Conservation (phyloP, 2,888 invertebrate species). For the Timema podura region DNA sequence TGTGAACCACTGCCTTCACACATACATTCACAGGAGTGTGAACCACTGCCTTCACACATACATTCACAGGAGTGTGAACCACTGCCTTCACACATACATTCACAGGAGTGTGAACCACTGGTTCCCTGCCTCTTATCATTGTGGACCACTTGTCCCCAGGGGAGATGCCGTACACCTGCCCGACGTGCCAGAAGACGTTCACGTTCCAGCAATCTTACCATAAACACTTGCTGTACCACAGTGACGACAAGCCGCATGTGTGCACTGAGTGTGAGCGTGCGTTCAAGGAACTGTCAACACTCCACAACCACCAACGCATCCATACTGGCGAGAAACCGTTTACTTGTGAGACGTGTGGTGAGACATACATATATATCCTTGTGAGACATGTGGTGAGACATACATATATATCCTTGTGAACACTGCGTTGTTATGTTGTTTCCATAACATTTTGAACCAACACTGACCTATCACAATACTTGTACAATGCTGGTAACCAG, state of each 20-base stretch:
- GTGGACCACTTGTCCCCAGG: constrained; percentile 51
- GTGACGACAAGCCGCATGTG: constrained; percentile 75
- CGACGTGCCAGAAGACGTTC: constrained; percentile 77
- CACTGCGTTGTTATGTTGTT: no score
- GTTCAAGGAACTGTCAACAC: constrained; percentile 80
- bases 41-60: no score
- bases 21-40: no score
- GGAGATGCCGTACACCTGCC: constrained; percentile 82
- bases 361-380: no score
- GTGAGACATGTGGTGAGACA: constrained; percentile 80
- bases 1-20: no score
- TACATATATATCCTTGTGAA: no score
- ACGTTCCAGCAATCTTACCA: constrained; percentile 89
- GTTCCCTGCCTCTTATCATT: neutral
- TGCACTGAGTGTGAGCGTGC: constrained; percentile 75
- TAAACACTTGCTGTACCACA: constrained; percentile 82
- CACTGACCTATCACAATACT: no score
- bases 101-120: no score
- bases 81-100: no score
- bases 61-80: no score
- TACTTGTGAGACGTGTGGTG: constrained; percentile 82
- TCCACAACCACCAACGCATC: constrained; percentile 82
- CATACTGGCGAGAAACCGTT: constrained; percentile 82
- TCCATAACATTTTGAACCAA: no score
- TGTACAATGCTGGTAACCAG: no score